Percentiles rank a stretch among this genome's conserved stretches.
phyloP scores from a whole-genome alignment of 1,140 invertebrate genomes.

The Papilio glaucus region DNA sequence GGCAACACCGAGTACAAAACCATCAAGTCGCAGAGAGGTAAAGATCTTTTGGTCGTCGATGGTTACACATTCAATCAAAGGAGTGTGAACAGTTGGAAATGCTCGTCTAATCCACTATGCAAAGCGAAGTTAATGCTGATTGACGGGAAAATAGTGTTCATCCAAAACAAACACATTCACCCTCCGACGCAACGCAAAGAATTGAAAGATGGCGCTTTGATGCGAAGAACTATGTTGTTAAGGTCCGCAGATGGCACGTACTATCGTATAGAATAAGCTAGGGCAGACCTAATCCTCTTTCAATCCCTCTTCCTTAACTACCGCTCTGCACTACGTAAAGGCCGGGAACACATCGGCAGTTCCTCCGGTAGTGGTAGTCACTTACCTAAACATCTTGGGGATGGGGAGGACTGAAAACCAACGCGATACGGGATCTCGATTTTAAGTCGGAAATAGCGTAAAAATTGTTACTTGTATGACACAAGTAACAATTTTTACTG shows the following conservation, averaged over 20 bases:
- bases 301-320: background rate
- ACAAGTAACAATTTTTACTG: no score
- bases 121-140: background rate
- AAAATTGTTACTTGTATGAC: no score
- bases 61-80: conserved; percentile 43
- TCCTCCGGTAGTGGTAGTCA: no score
- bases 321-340: background rate
- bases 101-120: background rate
- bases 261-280: background rate
- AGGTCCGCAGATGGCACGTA: background rate
- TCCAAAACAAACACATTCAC: background rate
- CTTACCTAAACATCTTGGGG: no score
- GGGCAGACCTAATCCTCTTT: background rate
- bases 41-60: conserved; percentile 36
- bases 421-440: no score
- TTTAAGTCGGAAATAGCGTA: no score
- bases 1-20: conserved; percentile 32
- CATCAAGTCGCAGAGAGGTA: conserved; percentile 43
- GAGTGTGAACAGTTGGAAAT: conserved; percentile 14
- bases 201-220: background rate
- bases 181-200: conserved; percentile 1
- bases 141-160: background rate
- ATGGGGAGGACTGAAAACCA: no score
- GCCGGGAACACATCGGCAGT: no score
- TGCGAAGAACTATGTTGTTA: background rate